Evolutionary conservation across 2,797 vertebrate genomes (phyloP).

Genomic region (Melopsittacus undulatus): DNA sequence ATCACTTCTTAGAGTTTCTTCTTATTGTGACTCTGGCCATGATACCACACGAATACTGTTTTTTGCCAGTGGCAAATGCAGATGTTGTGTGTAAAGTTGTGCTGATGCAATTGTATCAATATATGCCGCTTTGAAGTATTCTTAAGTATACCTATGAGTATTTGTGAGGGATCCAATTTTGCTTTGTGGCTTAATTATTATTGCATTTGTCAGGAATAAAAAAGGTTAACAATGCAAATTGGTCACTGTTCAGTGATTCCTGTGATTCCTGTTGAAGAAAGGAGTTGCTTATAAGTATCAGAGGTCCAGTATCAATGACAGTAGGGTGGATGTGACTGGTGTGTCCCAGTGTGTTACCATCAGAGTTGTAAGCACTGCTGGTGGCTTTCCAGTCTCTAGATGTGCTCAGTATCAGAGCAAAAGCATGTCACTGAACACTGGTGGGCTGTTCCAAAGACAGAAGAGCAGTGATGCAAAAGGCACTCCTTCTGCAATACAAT

Average conservation of each 20-base stretch:
- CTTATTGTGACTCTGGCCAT: not conserved
- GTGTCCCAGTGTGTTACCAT: not conserved
- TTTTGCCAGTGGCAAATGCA: not conserved
- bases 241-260: not conserved
- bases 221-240: not conserved
- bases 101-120: not conserved
- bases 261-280: not conserved
- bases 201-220: not conserved
- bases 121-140: not conserved
- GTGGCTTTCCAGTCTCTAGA: not conserved
- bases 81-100: not conserved
- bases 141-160: not conserved
- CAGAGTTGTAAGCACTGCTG: not conserved
- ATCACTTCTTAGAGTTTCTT: not conserved
- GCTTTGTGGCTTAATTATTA: not conserved
- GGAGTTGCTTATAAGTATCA: not conserved
- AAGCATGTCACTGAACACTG: rapidly evolving
- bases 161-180: not conserved
- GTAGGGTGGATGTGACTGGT: not conserved
- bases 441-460: not conserved
- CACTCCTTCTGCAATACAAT: not conserved
- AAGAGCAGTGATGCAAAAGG: not conserved
- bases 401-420: not conserved
- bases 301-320: not conserved
- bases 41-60: not conserved